Base-by-base conservation (phyloP, 2,888 invertebrate species). In the Dynastes grantii region DNA sequence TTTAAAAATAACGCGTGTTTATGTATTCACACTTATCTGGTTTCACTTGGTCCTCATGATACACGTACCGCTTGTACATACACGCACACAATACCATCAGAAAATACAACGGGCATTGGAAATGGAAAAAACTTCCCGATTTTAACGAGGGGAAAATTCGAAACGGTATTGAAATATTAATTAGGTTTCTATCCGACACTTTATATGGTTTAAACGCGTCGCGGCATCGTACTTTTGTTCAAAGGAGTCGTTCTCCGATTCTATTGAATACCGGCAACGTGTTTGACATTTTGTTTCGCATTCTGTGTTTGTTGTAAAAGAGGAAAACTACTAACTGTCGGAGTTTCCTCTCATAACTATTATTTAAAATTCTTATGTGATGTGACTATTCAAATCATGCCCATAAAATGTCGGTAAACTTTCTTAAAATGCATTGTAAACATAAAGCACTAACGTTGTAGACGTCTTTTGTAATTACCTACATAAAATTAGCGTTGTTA, bases 231-330 rank as follows among this genome's bases (percentile, higher is more conserved):
- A 8, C 8, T 22, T 55, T 8, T 22, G 55, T 22, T 16, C n/a
- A 22, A 22, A 55, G 22, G 16, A 22, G 3, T 55, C 2, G 16
- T n/a, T 55, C 55, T 55, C 55, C 22, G 55, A 55, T 55, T 55
- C 55, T 55, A 55, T 55, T 55, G 55, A 55, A 55, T 55, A 55
- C 55, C 55, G n/a, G 16, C 55, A 55, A 55, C 55, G 55, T 27
- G 55, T 55, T 55, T 55, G 55, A 55, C 22, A 55, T 55, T 55
- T 55, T 22, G 55, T 55, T 16, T 55, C 8, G 16, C 55, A n/a
- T 55, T 55, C 22, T 55, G 27, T 27, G 55, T 55, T 55, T 55
- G 55, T 22, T 22, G 55, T 55, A 22, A n/a, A n/a, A 55, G 8
- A 55, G 16, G 55, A 16, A 22, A 16, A 22, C 55, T 55, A 5